Conservation (phyloP, 1,140 invertebrate genomes). For the Drosophila ogumai region DNA sequence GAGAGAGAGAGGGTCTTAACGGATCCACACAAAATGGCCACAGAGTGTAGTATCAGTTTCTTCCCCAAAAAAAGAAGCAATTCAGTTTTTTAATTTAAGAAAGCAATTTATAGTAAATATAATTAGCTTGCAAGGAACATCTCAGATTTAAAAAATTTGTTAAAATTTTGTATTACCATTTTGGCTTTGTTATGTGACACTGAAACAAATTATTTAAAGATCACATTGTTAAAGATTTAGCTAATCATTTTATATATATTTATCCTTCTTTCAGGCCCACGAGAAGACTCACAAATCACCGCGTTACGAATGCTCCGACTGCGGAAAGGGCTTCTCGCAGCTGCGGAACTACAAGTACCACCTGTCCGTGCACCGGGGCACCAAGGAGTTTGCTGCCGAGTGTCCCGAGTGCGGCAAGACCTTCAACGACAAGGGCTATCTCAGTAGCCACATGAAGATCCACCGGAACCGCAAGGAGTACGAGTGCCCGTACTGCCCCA, state of each 20-base stretch:
- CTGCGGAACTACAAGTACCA: conserved; percentile 92
- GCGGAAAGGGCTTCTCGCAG: conserved; percentile 92
- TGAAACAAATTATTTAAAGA: neutral
- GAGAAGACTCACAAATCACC: conserved; percentile 86
- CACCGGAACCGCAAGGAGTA: conserved; percentile 92
- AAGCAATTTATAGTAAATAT: no score
- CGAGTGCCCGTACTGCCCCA: conserved; percentile 90
- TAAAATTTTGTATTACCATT: neutral
- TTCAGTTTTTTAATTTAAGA: neutral
- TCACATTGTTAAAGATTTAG: neutral
- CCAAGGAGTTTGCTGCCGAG: conserved; percentile 90
- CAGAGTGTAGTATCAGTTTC: conserved; percentile 16
- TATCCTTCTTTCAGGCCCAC: conserved; percentile 59
- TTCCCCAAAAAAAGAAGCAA: neutral
- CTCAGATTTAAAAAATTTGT: neutral
- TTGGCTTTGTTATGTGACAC: neutral
- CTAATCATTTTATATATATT: neutral
- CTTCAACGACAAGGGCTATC: conserved; percentile 91
- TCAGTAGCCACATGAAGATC: conserved; percentile 92
- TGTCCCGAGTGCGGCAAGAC: conserved; percentile 91
- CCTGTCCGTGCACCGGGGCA: conserved; percentile 90
- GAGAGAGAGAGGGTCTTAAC: conserved; percentile 42
- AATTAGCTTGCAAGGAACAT: fast-evolving
- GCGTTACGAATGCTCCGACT: conserved; percentile 90
- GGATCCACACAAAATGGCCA: conserved; percentile 64